Evolutionary conservation across 2,888 invertebrate genomes (phyloP), one percentile per base, ranked within the genome.

Genomic region (Aleiodes testaceus): DNA sequence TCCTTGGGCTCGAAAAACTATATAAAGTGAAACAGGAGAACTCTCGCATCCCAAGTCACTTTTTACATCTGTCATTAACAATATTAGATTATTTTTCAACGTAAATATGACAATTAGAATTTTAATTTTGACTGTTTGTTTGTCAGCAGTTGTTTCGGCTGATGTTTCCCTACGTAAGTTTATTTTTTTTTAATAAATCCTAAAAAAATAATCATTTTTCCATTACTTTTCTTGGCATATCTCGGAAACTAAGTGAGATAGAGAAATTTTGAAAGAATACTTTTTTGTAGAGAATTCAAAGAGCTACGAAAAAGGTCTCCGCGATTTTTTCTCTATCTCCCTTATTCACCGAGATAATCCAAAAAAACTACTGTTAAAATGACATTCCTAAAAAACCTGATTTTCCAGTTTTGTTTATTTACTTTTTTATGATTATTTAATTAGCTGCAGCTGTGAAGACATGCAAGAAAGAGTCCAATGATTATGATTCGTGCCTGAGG

Each of bases 1-100:
- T 86, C 87, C 87, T 87, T 87, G 87, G 63, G 82, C 77, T 74
- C 78, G 80, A 78, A 80, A 84, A 83, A 82, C 84, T 87, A 87
- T 87, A 87, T 87, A 87, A 87, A 85, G 84, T 80, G 84, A 81
- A 75, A 78, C 81, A 79, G 79, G 81, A 30, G 53, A 78, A 77
- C 82, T 84, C 84, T 82, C 81, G 79, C 76, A 63, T 63, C 63
- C 45, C 45, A 79, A 77, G 76, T 74, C 74, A 79, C 76, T 64
- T 47, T 63, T 45, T 47, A 61, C 53, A 55, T 59, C 66, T 53
- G 22, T 63, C n/a, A 45, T 63, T 45, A 36, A 6, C n/a, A 14
- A n/a, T 47, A n/a, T 63, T 44, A 12, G 22, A 45, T 45, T 26
- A 68, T 67, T 71, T 73, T 74, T 73, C 47, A 5, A 9, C 78